A percentile compares a stretch with the other conserved stretches of the same genome.
phyloP scores from a whole-genome alignment of 1,140 invertebrate genomes.

The Patella vulgata region DNA sequence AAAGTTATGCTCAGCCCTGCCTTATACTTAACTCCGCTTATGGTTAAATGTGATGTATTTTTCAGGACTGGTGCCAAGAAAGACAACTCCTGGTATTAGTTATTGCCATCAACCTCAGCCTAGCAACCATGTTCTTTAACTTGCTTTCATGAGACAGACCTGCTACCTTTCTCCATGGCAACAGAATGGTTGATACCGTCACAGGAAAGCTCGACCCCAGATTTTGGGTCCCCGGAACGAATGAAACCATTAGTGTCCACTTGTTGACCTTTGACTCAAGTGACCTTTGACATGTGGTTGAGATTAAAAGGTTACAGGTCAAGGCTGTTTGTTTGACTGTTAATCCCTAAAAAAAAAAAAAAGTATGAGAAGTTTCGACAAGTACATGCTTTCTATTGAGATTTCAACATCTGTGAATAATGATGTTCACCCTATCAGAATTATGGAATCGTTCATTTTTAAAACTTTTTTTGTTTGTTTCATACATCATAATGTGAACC shows the following conservation, averaged over 20 bases:
- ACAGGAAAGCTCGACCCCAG: slow-evolving; percentile 5
- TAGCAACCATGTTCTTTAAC: slow-evolving; percentile 98
- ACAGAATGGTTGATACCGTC: slow-evolving; percentile 7
- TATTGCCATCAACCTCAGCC: slow-evolving; percentile 93
- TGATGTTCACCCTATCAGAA: no score
- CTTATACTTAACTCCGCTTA: no score
- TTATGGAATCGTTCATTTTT: no score
- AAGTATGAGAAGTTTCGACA: no score
- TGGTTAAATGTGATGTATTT: no score
- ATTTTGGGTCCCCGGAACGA: slow-evolving; percentile 5
- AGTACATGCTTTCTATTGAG: no score
- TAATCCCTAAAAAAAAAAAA: no score
- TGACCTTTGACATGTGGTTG: slow-evolving; percentile 4
- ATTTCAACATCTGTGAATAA: no score
- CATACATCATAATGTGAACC: no score
- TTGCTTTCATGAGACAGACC: slow-evolving; percentile 68
- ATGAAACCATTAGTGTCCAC: slow-evolving; percentile 5
- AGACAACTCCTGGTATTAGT: slow-evolving; percentile 96
- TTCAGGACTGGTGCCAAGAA: slow-evolving; percentile 96
- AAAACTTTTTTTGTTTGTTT: no score
- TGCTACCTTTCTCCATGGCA: slow-evolving; percentile 19
- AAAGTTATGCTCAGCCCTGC: no score
- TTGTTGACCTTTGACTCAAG: slow-evolving; percentile 1
- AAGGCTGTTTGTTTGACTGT: neutral
- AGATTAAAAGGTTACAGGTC: neutral